phyloP scores from a whole-genome alignment of 1,140 invertebrate species.

The Ooceraea biroi region DNA sequence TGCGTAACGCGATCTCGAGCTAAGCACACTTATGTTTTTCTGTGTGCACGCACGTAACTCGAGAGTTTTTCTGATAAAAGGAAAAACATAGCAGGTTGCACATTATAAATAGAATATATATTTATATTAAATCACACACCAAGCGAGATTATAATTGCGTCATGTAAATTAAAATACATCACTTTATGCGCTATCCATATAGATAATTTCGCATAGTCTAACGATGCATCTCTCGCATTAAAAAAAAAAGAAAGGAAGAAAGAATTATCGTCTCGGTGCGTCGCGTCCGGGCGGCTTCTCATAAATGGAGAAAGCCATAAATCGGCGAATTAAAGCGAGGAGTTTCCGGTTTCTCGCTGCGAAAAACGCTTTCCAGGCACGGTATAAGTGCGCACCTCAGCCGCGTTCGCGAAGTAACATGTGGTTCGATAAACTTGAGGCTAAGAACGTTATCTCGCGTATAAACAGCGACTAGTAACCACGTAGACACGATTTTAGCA shows the following conservation, averaged over 20 bases:
- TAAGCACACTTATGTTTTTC: not conserved
- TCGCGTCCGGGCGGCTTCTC: slow-evolving; percentile 34
- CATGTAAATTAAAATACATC: not conserved
- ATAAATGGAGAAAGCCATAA: slow-evolving; percentile 60
- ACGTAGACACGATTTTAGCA: slow-evolving; percentile 37
- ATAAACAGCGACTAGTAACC: slow-evolving; percentile 22
- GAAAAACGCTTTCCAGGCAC: slow-evolving; percentile 58
- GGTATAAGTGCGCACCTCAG: slow-evolving; percentile 28
- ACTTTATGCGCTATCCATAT: no score
- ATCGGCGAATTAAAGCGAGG: slow-evolving; percentile 40
- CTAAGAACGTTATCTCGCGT: slow-evolving; percentile 32
- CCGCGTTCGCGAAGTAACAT: slow-evolving; percentile 24
- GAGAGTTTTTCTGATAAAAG: not conserved
- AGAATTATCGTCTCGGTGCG: not conserved
- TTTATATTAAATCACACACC: slow-evolving; percentile 4
- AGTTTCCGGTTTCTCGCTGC: slow-evolving; percentile 56
- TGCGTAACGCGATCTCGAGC: not conserved
- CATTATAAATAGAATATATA: slow-evolving; percentile 27
- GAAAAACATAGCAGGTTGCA: not conserved
- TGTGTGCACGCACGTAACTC: not conserved
- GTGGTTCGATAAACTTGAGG: slow-evolving; percentile 40
- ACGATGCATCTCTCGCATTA: not conserved
- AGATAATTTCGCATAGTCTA: slow-evolving; percentile 7
- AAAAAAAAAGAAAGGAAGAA: not conserved
- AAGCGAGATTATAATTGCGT: slow-evolving; percentile 5